Evolutionary conservation across 2,888 invertebrate genomes (phyloP), one percentile per base, ranked within the genome.

Genomic region (Dromius quadrimaculatus): DNA sequence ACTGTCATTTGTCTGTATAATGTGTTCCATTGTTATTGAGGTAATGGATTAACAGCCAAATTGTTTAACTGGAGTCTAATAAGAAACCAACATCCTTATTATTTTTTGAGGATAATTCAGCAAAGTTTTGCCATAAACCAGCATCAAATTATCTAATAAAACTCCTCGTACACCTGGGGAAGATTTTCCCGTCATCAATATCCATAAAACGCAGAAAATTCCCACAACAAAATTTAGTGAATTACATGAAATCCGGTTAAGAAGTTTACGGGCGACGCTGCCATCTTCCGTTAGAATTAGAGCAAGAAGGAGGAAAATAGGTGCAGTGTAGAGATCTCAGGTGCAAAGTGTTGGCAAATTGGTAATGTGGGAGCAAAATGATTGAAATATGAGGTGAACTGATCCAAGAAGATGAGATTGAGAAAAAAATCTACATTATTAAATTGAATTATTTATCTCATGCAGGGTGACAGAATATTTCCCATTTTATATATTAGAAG

Each of bases 311-410:
- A 15, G 2, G 41, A 2, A 11, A 2, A n/a, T n/a, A 41, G 41
- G 15, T 11, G 15, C 8, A 1, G 22, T n/a, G 41, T 11, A 61
- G 70, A 75, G 79, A 77, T 78, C 80, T 76, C 80, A 80, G 80
- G 80, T 80, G 80, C 76, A 77, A 77, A 77, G 77, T 77, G 77
- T 75, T 74, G 73, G 75, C 74, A 80, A 80, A 80, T 79, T 79
- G 78, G 75, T 75, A 74, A 77, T 78, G 76, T 75, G 74, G 74
- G 74, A 69, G 68, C 78, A 78, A 78, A 77, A 77, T 76, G 77
- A 79, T 78, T 77, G 77, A 75, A 75, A 11, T 34, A 8, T 6
- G 9, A 8, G 9, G 3, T 34, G 34, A 36, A 36, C 36, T 36
- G 36, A 36, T 1, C 36, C n/a, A 8, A 11, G 36, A n/a, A 1